Evolutionary conservation across 2,797 vertebrate species (phyloP).

Genomic region (Labroides dimidiatus): DNA sequence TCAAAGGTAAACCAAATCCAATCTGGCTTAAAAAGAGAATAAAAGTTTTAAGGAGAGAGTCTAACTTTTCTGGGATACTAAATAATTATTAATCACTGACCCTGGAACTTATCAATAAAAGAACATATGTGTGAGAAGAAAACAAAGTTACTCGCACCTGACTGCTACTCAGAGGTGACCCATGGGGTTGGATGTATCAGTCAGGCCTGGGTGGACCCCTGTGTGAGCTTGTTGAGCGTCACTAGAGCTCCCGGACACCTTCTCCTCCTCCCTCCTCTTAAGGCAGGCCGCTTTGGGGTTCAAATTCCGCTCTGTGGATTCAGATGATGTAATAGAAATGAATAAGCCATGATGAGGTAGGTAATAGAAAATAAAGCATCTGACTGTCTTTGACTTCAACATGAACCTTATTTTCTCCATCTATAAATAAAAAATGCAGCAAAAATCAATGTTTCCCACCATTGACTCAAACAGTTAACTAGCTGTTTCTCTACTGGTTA

Average conservation of each 20-base stretch:
- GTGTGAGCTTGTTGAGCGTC: slow-evolving; percentile 92
- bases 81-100: neutral
- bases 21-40: no score
- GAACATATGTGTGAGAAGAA: neutral
- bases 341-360: neutral
- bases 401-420: neutral
- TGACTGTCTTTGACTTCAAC: neutral
- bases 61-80: no score
- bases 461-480: neutral
- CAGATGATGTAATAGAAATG: slow-evolving; percentile 13
- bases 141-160: slow-evolving; percentile 68
- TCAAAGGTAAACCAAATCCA: no score
- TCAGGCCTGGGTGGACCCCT: slow-evolving; percentile 92
- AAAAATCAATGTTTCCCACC: slow-evolving; percentile 1
- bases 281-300: slow-evolving; percentile 99
- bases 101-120: neutral
- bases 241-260: slow-evolving; percentile 92
- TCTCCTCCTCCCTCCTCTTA: slow-evolving; percentile 98
- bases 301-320: slow-evolving; percentile 91
- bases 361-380: neutral
- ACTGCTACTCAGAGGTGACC: slow-evolving; percentile 95
- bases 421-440: slow-evolving; percentile 7
- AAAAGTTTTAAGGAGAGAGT: no score
- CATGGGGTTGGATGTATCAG: slow-evolving; percentile 97
- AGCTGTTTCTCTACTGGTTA: slow-evolving; percentile 5